These are phyloP conservation scores for Acronicta leporina DNA, from an alignment of 2,888 invertebrate species.

Conservation along the genomic window DNA sequence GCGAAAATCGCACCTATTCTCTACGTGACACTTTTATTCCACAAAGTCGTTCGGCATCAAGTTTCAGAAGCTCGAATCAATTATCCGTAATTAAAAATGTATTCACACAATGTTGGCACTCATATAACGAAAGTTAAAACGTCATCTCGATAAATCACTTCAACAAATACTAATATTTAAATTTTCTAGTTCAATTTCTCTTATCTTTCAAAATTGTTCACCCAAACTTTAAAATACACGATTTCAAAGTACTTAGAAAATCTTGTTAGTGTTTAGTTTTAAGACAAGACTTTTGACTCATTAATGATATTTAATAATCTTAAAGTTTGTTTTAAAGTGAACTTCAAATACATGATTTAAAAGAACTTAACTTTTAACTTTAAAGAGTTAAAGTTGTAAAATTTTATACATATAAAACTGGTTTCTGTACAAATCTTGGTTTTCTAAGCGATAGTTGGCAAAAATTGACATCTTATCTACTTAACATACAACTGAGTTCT, in stretches of 20 bases:
- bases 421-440: too few relatives aligned
- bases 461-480: too few relatives aligned
- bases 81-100: slow-evolving; percentile 70
- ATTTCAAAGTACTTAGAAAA: slow-evolving; percentile 38
- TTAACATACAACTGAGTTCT: too few relatives aligned
- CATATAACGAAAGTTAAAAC: slow-evolving; percentile 46
- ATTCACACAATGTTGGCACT: slow-evolving; percentile 58
- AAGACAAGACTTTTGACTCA: slow-evolving; percentile 21
- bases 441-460: too few relatives aligned
- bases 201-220: slow-evolving; percentile 29
- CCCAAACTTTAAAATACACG: slow-evolving; percentile 22
- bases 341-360: too few relatives aligned
- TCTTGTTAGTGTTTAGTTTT: slow-evolving; percentile 37
- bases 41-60: slow-evolving; percentile 63
- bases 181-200: slow-evolving; percentile 27
- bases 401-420: too few relatives aligned
- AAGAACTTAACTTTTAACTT: slow-evolving; percentile 10
- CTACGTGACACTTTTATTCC: slow-evolving; percentile 84
- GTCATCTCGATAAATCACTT: slow-evolving; percentile 27
- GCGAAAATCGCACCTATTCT: slow-evolving; percentile 85
- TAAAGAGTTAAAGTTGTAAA: slow-evolving; percentile 8
- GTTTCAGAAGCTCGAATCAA: slow-evolving; percentile 60
- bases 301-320: slow-evolving; percentile 20
- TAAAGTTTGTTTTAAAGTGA: slow-evolving; percentile 6
- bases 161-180: slow-evolving; percentile 38